Evolutionary conservation across 1,140 invertebrate species (phyloP), one percentile per base, ranked within the genome.

Genomic region (Euura saliciscinereae): DNA sequence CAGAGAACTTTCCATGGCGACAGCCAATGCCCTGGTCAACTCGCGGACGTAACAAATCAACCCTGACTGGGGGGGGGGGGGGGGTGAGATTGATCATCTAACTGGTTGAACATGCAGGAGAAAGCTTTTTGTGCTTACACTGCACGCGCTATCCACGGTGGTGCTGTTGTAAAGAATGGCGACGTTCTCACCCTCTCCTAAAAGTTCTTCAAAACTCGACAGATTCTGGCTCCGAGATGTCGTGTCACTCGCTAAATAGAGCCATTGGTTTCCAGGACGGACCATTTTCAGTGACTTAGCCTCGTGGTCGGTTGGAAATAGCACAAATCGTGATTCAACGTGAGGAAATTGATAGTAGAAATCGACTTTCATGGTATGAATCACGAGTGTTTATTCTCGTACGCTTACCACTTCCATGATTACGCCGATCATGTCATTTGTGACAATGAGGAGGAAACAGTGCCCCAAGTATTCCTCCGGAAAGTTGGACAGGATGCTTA

Each of bases 141-240:
- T 79, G 78, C 91, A 92, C 65, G 84, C 79, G 4, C 78, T 69
- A 43, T 85, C 78, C 70, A 81, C 76, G 7, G 85, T 83, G 0
- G 94, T 93, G 5, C 87, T 84, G 81, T 96, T 96, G 75, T 93
- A 92, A 44, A 94, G 86, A 78, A 95, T 94, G 11, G 94, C 94
- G n/a, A 96, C 82, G 82, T 96, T 96, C 78, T 94, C 93, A 2
- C 95, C 95, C 83, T 96, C 94, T 3, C 87, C 86, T 43, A 95
- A 81, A 3, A 90, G 85, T 65, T 90, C 87, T 43, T 89, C 84
- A 59, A 93, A 86, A 13, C 83, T 82, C 0, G 88, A 85, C 45
- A 92, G 80, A 68, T 86, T 86, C 69, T 90, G 76, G 45, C 84
- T 83, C 85, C 2, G 80, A 80, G 4, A 76, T 73, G 70, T 86